phyloP scores from a whole-genome alignment of 2,113 vertebrate genomes.

The Ammospiza caudacuta region DNA sequence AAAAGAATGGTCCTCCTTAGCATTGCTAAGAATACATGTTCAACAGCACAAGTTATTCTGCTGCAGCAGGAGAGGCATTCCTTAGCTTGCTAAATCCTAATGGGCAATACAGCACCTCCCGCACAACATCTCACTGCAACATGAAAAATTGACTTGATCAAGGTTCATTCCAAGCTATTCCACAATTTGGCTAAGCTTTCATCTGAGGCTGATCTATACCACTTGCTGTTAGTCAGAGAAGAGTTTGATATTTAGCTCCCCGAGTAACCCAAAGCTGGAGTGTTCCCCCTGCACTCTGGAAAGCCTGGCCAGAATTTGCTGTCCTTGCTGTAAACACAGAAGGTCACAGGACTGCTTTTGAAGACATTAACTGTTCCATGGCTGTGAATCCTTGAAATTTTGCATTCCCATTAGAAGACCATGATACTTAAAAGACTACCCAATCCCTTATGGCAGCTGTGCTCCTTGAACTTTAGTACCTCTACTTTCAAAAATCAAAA shows the following conservation, averaged over 20 bases:
- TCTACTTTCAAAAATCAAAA: not conserved
- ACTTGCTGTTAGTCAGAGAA: not conserved
- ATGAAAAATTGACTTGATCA: not conserved
- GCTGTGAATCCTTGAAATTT: not conserved
- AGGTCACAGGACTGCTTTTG: not conserved
- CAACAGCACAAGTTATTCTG: not conserved
- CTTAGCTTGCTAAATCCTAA: not conserved
- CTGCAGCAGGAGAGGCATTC: not conserved
- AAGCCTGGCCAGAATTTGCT: not conserved
- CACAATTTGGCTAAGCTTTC: not conserved
- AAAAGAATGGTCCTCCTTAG: not conserved
- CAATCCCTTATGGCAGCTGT: not conserved
- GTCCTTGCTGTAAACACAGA: not conserved
- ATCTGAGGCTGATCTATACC: not conserved
- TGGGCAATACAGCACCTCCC: not conserved
- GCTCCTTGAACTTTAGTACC: not conserved
- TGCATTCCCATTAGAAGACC: not conserved
- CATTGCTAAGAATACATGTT: accelerated
- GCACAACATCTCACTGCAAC: not conserved
- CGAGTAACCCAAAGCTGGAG: not conserved
- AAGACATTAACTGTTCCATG: not conserved
- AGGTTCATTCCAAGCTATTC: not conserved
- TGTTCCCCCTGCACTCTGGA: not conserved
- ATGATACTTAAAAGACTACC: not conserved
- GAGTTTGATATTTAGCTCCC: not conserved